Evolutionary conservation across 2,113 vertebrate genomes (phyloP).

Genomic region (Phasianus colchicus): DNA sequence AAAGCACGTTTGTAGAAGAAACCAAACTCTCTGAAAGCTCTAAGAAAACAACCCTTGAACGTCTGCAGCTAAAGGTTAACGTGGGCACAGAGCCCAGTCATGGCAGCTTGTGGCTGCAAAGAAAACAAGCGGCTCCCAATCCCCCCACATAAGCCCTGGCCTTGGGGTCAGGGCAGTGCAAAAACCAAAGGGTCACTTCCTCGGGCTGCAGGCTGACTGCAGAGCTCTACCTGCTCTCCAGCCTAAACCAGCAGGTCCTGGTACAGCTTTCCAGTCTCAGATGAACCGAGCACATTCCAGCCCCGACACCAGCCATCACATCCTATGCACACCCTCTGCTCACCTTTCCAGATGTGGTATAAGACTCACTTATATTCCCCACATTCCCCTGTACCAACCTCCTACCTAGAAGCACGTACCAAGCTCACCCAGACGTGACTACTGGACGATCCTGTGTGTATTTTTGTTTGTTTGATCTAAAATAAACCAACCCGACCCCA

Average conservation of each 20-base stretch:
- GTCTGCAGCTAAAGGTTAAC: not conserved
- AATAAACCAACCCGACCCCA: not conserved
- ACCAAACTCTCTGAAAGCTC: not conserved
- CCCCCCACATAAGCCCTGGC: not conserved
- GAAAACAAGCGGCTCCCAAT: not conserved
- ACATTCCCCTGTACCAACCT: not conserved
- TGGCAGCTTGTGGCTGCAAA: not conserved
- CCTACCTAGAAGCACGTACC: not conserved
- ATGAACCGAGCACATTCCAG: fast-evolving
- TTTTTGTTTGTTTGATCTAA: not conserved
- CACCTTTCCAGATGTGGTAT: fast-evolving
- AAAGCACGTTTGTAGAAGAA: not conserved
- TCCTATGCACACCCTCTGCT: not conserved
- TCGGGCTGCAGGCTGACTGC: not conserved
- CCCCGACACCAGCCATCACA: not conserved
- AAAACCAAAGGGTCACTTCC: fast-evolving
- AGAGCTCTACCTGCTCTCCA: not conserved
- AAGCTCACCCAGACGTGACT: not conserved
- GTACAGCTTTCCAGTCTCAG: not conserved
- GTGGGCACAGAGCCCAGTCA: not conserved
- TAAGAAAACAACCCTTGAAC: not conserved
- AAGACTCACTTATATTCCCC: fast-evolving
- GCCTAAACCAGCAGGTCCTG: not conserved
- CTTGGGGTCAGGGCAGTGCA: not conserved
- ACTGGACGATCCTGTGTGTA: not conserved